Evolutionary conservation across 2,797 vertebrate species (phyloP), one percentile per base, ranked within the genome.

Genomic region (Pangasius djambal): DNA sequence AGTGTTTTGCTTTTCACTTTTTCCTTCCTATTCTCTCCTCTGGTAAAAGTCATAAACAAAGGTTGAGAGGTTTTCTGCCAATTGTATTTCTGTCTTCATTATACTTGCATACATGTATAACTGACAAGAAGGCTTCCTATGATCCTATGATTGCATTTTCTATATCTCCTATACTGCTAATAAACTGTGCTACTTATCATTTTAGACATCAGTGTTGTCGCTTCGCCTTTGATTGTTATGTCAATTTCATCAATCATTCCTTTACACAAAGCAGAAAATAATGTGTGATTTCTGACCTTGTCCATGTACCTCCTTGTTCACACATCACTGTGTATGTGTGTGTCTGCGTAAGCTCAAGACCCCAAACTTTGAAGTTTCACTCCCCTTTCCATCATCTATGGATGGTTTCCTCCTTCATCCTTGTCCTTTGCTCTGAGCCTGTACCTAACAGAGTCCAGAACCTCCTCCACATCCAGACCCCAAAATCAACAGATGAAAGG

Each of bases 341-440:
- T 78, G 88, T 59, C 90, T 90, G 90, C 18, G 6, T 67, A 85
- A 63, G 37, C 52, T 90, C 90, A 85, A 85, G 52, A 83, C 9
- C 16, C 52, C 31, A 88, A 34, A 75, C 85, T 74, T 89, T 87
- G 65, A 89, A 82, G 79, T 85, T 74, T 40, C 20, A 37, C 28
- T 70, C 75, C 40, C 57, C n/a, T 55, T 61, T 74, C 28, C 69
- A 83, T 78, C 40, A 84, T 40, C 65, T n/a, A 20, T n/a, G 40
- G 12, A 70, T 37, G 61, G 65, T 90, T 40, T 87, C 25, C 65
- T 69, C 48, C 86, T 91, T 83, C 72, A 86, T 83, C 85, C 77
- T 57, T 89, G 82, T 89, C 67, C 74, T 70, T 48, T 61, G 12
- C 48, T 86, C 31, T 88, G 48, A 84, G 34, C 40, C 4, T 83